Evolutionary conservation across 1,140 invertebrate species (phyloP), one percentile per base, ranked within the genome.

Genomic region (Diuraphis noxia): DNA sequence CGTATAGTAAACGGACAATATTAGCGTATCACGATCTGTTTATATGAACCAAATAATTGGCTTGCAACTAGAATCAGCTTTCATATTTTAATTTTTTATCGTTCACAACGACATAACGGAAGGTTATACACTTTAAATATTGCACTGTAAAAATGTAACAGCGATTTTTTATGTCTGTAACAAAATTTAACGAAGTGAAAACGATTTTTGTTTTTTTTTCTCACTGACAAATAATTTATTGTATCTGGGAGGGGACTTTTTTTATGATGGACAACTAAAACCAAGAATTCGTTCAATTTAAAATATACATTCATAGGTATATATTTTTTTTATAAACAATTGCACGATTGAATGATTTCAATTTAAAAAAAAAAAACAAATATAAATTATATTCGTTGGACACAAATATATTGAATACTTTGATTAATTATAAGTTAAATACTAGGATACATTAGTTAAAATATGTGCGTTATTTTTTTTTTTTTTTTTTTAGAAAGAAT

Each of bases 101-200:
- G 23, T 40, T 82, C 79, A 25, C 25, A 82, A 82, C 79, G 23
- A 4, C 40, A n/a, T n/a, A n/a, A n/a, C n/a, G n/a, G 4, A 40
- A 82, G 36, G 36, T 25, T 79, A 36, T 40, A 82, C 36, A 82
- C 79, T 82, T 38, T 25, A 82, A 82, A 40, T 82, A 82, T 40
- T 25, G 23, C 23, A 72, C 13, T 72, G n/a, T 72, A 79, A 79
- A 84, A 79, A 79, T 79, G 43, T n/a, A 30, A 84, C 10, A 84
- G 17, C 30, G 30, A 41, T 41, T 41, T n/a, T 84, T 82, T 38
- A 81, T 82, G 36, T 40, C 38, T 30, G 9, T 5, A 40, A 30
- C 36, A 82, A 41, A 84, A 84, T 13, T 36, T 52, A 87, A 87
- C n/a, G n/a, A 52, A 87, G 46, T 52, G 46, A 36, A 86, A 49